A percentile compares a stretch with the other conserved stretches of the same genome.
Conservation (phyloP, 2,888 invertebrate genomes). For the Hirtodrosophila cameraria region DNA sequence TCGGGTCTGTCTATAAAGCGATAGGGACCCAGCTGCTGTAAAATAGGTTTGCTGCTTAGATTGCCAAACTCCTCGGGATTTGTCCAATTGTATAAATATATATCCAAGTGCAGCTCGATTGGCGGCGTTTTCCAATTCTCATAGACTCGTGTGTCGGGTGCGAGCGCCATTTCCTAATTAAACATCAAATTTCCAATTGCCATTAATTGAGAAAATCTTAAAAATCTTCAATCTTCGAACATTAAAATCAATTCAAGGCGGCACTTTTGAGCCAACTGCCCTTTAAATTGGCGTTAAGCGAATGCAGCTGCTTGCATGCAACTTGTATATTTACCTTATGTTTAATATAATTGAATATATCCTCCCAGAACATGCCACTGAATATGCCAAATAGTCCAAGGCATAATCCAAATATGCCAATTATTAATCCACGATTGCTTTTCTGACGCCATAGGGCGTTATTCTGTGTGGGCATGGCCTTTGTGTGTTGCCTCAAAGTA, state of each 20-base stretch:
- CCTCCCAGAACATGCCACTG: slow-evolving; percentile 83
- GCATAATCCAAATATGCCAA: slow-evolving; percentile 75
- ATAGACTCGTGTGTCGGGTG: slow-evolving; percentile 87
- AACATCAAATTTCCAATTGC: slow-evolving; percentile 55
- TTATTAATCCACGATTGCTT: slow-evolving; percentile 70
- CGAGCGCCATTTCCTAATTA: slow-evolving; percentile 87
- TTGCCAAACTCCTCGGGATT: slow-evolving; percentile 88
- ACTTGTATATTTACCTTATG: slow-evolving; percentile 80
- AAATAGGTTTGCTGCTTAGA: slow-evolving; percentile 85
- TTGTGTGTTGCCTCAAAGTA: neutral
- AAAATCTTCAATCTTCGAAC: slow-evolving; percentile 38
- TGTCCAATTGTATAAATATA: slow-evolving; percentile 92
- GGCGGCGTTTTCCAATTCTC: slow-evolving; percentile 89
- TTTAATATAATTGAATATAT: slow-evolving; percentile 82
- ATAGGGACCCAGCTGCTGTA: slow-evolving; percentile 87
- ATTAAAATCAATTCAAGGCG: slow-evolving; percentile 54
- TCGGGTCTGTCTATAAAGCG: slow-evolving; percentile 88
- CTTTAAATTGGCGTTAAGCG: slow-evolving; percentile 42
- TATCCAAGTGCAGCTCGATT: slow-evolving; percentile 87
- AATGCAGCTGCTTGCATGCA: slow-evolving; percentile 58
- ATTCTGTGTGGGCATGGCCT: slow-evolving; percentile 76
- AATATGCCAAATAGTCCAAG: slow-evolving; percentile 78
- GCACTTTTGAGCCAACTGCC: slow-evolving; percentile 55
- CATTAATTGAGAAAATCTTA: slow-evolving; percentile 67
- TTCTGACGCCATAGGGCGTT: slow-evolving; percentile 63